phyloP scores from a whole-genome alignment of 2,113 vertebrate genomes.

The Oncorhynchus tshawytscha region DNA sequence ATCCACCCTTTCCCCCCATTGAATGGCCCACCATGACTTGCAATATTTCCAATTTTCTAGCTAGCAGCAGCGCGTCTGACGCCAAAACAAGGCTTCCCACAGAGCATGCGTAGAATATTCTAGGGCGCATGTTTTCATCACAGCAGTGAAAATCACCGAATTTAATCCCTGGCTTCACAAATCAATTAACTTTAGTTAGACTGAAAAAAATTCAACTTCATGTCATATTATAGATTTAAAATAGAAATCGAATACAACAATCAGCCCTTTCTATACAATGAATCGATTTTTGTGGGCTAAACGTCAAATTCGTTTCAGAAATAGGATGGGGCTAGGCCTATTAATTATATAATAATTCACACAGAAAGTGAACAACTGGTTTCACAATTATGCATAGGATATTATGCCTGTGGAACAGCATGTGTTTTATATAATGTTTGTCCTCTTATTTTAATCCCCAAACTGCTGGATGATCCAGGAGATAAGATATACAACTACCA shows the following conservation, averaged over 20 bases:
- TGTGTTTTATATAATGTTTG: no score
- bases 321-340: not conserved
- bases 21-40: slow-evolving; percentile 82
- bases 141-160: slow-evolving; percentile 43
- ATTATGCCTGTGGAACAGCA: no score
- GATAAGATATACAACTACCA: no score
- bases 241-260: no score
- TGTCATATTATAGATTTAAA: not conserved
- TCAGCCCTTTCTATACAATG: no score
- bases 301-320: no score
- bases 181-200: no score
- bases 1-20: slow-evolving; percentile 56
- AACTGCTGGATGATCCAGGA: no score
- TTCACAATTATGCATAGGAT: no score
- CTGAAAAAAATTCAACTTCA: not conserved
- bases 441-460: no score
- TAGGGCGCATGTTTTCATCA: slow-evolving; percentile 66
- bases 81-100: slow-evolving; percentile 67
- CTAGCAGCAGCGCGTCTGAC: slow-evolving; percentile 63
- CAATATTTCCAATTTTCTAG: slow-evolving; percentile 69
- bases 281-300: no score
- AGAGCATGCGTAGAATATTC: slow-evolving; percentile 81
- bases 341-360: not conserved
- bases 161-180: not conserved
- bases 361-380: not conserved